Base-by-base conservation (phyloP, 2,888 invertebrate species). In the Limnephilus rhombicus region DNA sequence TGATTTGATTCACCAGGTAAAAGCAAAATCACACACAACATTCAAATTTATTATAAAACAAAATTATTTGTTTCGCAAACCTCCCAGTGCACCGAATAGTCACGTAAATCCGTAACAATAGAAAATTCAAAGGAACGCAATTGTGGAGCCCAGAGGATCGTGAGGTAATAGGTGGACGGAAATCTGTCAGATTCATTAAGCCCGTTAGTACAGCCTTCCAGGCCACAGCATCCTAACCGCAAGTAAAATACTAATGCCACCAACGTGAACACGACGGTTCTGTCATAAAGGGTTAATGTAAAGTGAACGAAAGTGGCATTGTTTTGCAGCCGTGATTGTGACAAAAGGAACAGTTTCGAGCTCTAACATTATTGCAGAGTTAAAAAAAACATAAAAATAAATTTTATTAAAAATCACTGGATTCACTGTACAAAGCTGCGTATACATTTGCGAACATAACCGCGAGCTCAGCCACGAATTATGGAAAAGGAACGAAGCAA, bases 81-180 rank as follows among this genome's bases (percentile, higher is more conserved):
- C 12, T 34, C 18, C 24, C 37, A 34, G 31, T 37, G 34, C 15
- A 31, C 34, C 24, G 11, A 83, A 83, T 83, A 9, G 37, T 11
- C 37, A 68, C 37, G 83, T 83, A 41, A 37, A 24, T 41, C 18
- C 18, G 37, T 83, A 83, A 83, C 83, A 83, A 83, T 83, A 24
- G 83, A 83, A 83, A 83, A 24, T 83, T 83, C 83, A 31, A 34
- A 31, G 37, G 9, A 83, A 41, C 83, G 83, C n/a, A 24, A 68
- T 68, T 68, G 68, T 68, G 68, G 68, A n/a, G 24, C 24, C 83
- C 37, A 11, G 37, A 37, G 37, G 37, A 18, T 83, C 37, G 15
- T 37, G 41, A 83, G 18, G 37, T 83, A 83, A 34, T 31, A 83
- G 83, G 83, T 83, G 37, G 83, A 31, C 83, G 24, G 68, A 68